Evolutionary conservation across 2,797 vertebrate genomes (phyloP).

Genomic region (Scarus forsteni): DNA sequence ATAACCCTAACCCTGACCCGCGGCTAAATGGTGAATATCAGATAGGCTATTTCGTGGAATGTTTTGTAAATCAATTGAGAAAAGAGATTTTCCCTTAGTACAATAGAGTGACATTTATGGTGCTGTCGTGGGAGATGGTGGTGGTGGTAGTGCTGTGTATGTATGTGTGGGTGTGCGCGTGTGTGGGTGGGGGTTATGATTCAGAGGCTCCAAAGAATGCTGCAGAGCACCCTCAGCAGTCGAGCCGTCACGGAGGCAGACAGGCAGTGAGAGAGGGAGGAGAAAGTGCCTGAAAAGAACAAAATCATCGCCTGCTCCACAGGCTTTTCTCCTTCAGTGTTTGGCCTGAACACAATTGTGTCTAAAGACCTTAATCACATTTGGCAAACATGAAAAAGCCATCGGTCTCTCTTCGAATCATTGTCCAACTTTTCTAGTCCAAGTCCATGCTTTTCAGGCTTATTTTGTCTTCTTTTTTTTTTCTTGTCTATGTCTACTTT

Average conservation of each 20-base stretch:
- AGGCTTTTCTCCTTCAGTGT: constrained; percentile 40
- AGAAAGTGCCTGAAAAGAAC: constrained; percentile 75
- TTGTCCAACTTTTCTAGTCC: neutral
- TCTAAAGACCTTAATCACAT: constrained; percentile 8
- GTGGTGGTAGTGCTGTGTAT: neutral
- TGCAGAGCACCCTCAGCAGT: constrained; percentile 62
- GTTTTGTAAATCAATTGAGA: constrained; percentile 53
- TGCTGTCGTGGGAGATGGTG: neutral
- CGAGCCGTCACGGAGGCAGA: constrained; percentile 20
- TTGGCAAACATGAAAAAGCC: constrained; percentile 22
- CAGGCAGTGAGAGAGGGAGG: constrained; percentile 36
- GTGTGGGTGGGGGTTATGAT: constrained; percentile 47
- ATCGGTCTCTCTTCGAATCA: neutral
- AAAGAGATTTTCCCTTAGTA: constrained; percentile 52
- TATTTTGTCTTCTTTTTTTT: too few relatives aligned
- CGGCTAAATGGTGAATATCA: constrained; percentile 28
- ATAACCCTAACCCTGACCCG: too few relatives aligned
- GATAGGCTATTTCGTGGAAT: constrained; percentile 65
- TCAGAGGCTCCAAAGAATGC: constrained; percentile 71
- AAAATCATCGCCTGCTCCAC: constrained; percentile 45
- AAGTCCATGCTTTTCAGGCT: constrained; percentile 1
- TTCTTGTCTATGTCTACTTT: too few relatives aligned
- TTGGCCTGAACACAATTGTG: constrained; percentile 2
- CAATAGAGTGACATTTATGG: constrained; percentile 34
- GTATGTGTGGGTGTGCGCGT: too few relatives aligned